Conservation (phyloP, 2,888 invertebrate genomes). For the Hydroisotoma schaefferi region DNA sequence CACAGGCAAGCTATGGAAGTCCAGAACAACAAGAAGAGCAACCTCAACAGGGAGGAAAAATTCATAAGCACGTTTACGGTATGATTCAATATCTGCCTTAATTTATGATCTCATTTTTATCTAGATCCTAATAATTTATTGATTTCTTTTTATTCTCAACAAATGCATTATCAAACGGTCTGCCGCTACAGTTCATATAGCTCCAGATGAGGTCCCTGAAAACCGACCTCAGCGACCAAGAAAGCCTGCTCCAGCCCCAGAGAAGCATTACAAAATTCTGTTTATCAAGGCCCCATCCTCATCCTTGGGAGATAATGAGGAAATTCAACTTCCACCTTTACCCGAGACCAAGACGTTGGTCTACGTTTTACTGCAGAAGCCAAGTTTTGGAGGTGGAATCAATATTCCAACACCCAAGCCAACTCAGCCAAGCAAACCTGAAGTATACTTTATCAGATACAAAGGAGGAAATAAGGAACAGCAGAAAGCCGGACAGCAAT, state of each 20-base stretch:
- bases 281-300: slow-evolving; percentile 66
- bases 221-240: slow-evolving; percentile 72
- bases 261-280: slow-evolving; percentile 71
- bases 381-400: slow-evolving; percentile 74
- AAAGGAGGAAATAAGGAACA: slow-evolving; percentile 56
- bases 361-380: slow-evolving; percentile 83
- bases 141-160: no score
- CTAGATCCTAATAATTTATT: neutral
- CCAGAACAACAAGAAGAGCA: slow-evolving; percentile 67
- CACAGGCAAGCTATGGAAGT: slow-evolving; percentile 52
- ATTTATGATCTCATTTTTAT: neutral
- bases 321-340: slow-evolving; percentile 45
- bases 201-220: slow-evolving; percentile 64
- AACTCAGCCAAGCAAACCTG: slow-evolving; percentile 36
- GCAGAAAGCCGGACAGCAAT: slow-evolving; percentile 51
- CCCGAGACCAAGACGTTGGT: slow-evolving; percentile 45
- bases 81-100: no score
- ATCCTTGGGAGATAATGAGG: slow-evolving; percentile 36
- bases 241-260: slow-evolving; percentile 86
- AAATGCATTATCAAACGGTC: no score
- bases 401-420: slow-evolving; percentile 65
- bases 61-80: slow-evolving; percentile 88
- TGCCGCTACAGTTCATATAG: no score
- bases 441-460: slow-evolving; percentile 81
- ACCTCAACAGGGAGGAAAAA: slow-evolving; percentile 68